Conservation (phyloP, 2,888 invertebrate species). For the Apeira syringaria region DNA sequence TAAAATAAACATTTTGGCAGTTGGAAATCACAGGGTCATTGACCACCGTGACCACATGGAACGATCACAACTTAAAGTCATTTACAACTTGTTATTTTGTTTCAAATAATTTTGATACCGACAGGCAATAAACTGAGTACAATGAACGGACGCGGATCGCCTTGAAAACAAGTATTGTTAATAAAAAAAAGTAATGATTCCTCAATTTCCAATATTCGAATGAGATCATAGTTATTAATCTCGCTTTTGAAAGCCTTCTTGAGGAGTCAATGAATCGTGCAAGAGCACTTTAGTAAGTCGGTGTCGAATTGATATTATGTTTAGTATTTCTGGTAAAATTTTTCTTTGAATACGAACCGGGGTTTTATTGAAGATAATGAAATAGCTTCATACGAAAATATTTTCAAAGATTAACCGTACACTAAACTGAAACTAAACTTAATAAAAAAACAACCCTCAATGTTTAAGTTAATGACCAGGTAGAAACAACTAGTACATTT, state of each 20-base stretch:
- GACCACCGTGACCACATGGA: constrained; percentile 16
- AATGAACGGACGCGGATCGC: constrained; percentile 70
- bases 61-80: constrained; percentile 21
- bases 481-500: background rate
- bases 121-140: constrained; percentile 63
- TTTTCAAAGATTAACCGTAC: too few species aligned
- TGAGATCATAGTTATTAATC: constrained; percentile 33
- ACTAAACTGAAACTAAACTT: too few species aligned
- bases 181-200: constrained; percentile 41
- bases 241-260: constrained; percentile 15
- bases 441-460: background rate
- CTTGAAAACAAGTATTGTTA: constrained; percentile 61
- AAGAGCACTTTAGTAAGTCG: constrained; percentile 11
- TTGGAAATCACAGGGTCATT: constrained; percentile 12
- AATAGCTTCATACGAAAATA: background rate
- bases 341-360: background rate
- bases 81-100: constrained; percentile 44
- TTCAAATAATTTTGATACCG: constrained; percentile 45
- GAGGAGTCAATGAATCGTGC: constrained; percentile 6
- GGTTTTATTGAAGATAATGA: background rate
- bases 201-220: constrained; percentile 30
- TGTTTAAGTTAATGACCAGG: background rate
- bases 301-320: constrained; percentile 1
- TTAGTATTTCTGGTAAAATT: too few species aligned
- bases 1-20: constrained; percentile 13